Conservation (phyloP, 2,113 vertebrate species). For the Pelecanus crispus region DNA sequence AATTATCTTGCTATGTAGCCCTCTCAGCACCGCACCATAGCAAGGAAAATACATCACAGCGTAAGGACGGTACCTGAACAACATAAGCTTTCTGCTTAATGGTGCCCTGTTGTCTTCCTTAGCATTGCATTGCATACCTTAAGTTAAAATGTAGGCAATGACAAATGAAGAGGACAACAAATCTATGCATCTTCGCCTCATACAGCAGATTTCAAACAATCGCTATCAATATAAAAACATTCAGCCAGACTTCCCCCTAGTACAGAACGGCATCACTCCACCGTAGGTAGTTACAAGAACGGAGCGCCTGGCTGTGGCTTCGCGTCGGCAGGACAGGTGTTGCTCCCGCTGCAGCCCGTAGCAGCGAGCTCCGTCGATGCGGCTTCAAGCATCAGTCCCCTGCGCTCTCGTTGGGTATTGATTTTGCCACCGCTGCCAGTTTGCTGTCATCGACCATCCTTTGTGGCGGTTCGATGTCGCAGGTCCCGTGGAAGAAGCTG, state of each 20-base stretch:
- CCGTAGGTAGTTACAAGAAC: rapidly evolving
- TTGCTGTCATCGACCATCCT: not conserved
- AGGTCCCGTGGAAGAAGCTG: not conserved
- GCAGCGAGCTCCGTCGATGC: rapidly evolving
- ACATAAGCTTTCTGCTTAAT: not conserved
- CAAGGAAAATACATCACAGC: not conserved
- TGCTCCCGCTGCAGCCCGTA: not conserved
- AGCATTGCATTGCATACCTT: not conserved
- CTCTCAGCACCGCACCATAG: not conserved
- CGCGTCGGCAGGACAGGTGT: not conserved
- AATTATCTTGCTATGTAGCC: not conserved
- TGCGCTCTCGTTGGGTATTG: rapidly evolving
- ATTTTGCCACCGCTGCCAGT: not conserved
- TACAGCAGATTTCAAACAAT: not conserved
- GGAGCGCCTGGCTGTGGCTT: not conserved
- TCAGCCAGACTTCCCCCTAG: not conserved
- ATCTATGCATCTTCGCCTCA: not conserved
- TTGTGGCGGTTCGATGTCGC: rapidly evolving
- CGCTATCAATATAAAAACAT: rapidly evolving
- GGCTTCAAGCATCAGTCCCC: not conserved
- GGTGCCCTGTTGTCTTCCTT: not conserved
- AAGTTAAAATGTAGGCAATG: not conserved
- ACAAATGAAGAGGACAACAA: not conserved
- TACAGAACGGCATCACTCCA: not conserved
- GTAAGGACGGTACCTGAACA: not conserved